Evolutionary conservation across 2,888 invertebrate genomes (phyloP).

Genomic region (Lissocephala sabroskyi): DNA sequence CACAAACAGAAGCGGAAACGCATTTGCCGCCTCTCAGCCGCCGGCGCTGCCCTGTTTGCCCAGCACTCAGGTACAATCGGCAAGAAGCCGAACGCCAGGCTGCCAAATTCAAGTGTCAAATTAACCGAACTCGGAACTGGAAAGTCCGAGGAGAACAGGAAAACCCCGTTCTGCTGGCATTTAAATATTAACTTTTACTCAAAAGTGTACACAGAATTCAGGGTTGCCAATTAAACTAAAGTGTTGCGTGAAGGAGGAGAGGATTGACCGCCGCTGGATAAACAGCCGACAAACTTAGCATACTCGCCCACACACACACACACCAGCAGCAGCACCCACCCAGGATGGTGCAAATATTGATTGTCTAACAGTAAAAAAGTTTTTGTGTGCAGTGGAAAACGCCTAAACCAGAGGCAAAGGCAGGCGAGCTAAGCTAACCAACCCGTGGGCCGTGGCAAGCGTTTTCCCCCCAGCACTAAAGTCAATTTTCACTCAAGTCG

Average conservation of each 20-base stretch:
- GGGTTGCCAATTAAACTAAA: conserved; percentile 55
- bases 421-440: not conserved
- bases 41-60: conserved; percentile 18
- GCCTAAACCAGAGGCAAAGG: conserved; percentile 26
- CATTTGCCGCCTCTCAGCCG: not conserved
- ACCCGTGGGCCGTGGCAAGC: not conserved
- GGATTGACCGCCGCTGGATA: conserved; percentile 48
- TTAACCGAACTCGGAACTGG: conserved; percentile 28
- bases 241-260: conserved; percentile 36
- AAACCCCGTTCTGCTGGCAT: conserved; percentile 8
- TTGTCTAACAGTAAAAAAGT: conserved; percentile 50
- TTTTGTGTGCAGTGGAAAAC: conserved; percentile 38
- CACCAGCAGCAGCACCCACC: conserved; percentile 13
- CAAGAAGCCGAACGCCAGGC: no score
- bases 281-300: conserved; percentile 33
- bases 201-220: conserved; percentile 51
- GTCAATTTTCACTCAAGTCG: conserved; percentile 62
- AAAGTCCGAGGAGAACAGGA: not conserved
- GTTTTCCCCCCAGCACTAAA: conserved; percentile 24
- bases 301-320: conserved; percentile 2
- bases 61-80: conserved; percentile 29
- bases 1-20: conserved; percentile 22
- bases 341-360: conserved; percentile 56
- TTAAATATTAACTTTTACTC: conserved; percentile 59
- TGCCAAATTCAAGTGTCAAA: conserved; percentile 45